Evolutionary conservation across 2,888 invertebrate species (phyloP), one percentile per base, ranked within the genome.

Genomic region (Cheilosia vernalis): DNA sequence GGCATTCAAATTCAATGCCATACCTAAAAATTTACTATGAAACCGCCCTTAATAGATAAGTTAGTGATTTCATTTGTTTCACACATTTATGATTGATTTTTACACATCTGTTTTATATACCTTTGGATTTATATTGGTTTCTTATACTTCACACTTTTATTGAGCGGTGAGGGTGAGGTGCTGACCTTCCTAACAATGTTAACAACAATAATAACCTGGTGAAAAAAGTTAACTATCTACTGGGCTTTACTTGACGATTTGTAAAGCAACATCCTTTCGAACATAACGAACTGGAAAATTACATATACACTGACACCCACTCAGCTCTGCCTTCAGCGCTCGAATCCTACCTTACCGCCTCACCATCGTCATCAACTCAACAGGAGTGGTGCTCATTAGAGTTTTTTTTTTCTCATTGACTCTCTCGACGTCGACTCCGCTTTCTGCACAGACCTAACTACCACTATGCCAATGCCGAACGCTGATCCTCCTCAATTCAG

Each of bases 211-310:
- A 55, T 60, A 58, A 58, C 51, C 47, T 51, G 42, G 42, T 76
- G 30, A 66, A 73, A 51, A 73, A 53, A 73, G 73, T 58, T 66
- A 72, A 73, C 37, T 19, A 33, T 55, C 30, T 56, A 40, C 56
- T 42, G 27, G 63, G 15, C 33, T 53, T 37, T 40, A 55, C 63
- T 58, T 42, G 17, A 37, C 2, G 19, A 70, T 37, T 40, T 55
- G n/a, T 10, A 53, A 33, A 15, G 47, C 5, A 56, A 51, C 58
- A 72, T 73, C 63, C 64, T 72, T 64, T 37, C 13, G 42, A 58
- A 58, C 72, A 64, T 80, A 80, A 80, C 79, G 80, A 73, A 73
- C 66, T 66, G 80, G 80, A 73, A 66, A 80, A 80, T 73, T 60
- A 72, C 72, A 64, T 21, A 40, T 27, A 67, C 76, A 67, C 47